phyloP scores from a whole-genome alignment of 2,113 vertebrate species.

The Oceanites oceanicus region DNA sequence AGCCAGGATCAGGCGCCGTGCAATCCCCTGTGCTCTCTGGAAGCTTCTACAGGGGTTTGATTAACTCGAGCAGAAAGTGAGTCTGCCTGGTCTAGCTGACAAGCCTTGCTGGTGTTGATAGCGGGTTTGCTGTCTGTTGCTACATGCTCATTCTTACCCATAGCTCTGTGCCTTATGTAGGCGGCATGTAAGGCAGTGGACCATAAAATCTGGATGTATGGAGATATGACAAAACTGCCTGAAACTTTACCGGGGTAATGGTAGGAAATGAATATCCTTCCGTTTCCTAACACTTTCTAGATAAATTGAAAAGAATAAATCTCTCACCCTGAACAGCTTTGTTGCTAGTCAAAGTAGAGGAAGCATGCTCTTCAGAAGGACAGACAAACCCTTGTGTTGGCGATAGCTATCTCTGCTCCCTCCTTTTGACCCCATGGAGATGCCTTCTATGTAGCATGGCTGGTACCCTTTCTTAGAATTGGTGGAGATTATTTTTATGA shows the following conservation, averaged over 20 bases:
- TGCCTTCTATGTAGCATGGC: fast-evolving
- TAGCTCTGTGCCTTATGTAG: neutral
- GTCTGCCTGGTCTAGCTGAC: neutral
- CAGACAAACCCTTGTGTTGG: too few relatives aligned
- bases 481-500: neutral
- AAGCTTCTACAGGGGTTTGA: neutral
- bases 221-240: neutral
- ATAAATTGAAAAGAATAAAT: neutral
- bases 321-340: neutral
- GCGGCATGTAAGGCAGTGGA: fast-evolving
- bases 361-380: neutral
- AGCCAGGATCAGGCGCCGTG: neutral
- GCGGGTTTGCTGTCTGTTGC: neutral
- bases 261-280: neutral
- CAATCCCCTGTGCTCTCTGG: neutral
- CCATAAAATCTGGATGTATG: neutral
- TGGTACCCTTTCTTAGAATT: neutral
- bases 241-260: neutral
- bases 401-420: neutral
- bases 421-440: neutral
- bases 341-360: neutral
- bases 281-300: neutral
- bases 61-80: neutral
- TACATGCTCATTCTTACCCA: neutral
- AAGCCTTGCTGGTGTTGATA: neutral